Evolutionary conservation across 2,888 invertebrate genomes (phyloP).

Genomic region (Drosophila neotestacea): DNA sequence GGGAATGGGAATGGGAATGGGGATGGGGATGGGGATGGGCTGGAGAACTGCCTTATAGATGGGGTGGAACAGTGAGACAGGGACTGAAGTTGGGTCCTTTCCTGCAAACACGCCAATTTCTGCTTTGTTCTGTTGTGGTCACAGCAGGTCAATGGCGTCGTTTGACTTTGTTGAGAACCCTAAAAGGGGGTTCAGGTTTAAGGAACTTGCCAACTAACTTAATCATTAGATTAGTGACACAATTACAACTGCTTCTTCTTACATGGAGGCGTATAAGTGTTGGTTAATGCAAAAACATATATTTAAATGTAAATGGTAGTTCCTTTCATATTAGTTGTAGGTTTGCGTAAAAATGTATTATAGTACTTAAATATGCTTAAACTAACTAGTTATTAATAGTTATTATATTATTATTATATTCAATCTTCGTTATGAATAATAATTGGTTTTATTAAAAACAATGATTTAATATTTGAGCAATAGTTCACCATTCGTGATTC

Average conservation of each 20-base stretch:
- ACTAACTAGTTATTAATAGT: too few relatives aligned
- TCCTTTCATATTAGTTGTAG: too few relatives aligned
- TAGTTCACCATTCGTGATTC: too few relatives aligned
- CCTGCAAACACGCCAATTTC: slow-evolving; percentile 24
- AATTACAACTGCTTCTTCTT: slow-evolving; percentile 28
- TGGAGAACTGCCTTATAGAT: not conserved
- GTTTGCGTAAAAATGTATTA: too few relatives aligned
- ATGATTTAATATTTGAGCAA: too few relatives aligned
- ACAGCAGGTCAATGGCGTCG: slow-evolving; percentile 66
- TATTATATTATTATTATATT: too few relatives aligned
- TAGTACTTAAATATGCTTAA: too few relatives aligned
- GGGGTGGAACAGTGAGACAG: slow-evolving; percentile 15
- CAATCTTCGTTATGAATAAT: too few relatives aligned
- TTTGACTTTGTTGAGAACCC: slow-evolving; percentile 45
- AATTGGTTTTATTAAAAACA: too few relatives aligned
- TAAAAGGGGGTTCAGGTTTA: slow-evolving; percentile 3
- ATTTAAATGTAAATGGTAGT: not conserved
- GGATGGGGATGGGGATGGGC: too few relatives aligned
- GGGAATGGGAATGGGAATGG: too few relatives aligned
- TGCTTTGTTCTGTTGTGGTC: slow-evolving; percentile 47
- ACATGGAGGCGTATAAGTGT: slow-evolving; percentile 1
- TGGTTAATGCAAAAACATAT: not conserved
- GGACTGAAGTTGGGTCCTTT: slow-evolving; percentile 39
- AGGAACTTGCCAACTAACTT: slow-evolving; percentile 35
- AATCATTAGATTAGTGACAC: slow-evolving; percentile 51